Base-by-base conservation (phyloP, 2,797 vertebrate genomes). In the Crenichthys baileyi region DNA sequence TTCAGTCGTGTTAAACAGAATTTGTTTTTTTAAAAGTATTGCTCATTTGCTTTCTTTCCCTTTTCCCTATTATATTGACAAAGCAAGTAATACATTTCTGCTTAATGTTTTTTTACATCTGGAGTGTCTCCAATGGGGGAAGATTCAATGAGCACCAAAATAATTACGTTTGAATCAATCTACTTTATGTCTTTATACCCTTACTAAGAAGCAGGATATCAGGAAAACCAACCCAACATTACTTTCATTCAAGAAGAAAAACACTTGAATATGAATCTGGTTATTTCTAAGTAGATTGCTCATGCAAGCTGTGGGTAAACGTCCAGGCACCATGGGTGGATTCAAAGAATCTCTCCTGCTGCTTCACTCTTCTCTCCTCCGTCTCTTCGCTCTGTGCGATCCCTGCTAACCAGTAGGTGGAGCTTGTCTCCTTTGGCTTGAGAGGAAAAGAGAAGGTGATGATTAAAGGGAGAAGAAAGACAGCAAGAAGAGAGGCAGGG, bases 401-500 rank as follows among this genome's bases (percentile, higher is more conserved):
- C 55, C 79, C 79, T 76, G 71, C 76, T 85, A 13, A 31, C 92
- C 94, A 85, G 91, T 84, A 94, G 94, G 87, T 91, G 94, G 94
- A 79, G 91, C 90, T 85, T 92, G 79, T 80, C 87, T 94, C 89
- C 93, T 92, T 93, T 55, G 78, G 84, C 88, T 89, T 29, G 83
- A 83, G 84, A 87, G 80, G 80, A 77, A 80, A 79, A 80, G 81
- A 78, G 89, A 85, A 85, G 82, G 85, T 87, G 84, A 87, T 89
- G 91, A 90, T 92, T 90, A 90, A 93, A 90, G 88, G 77, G 73
- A 76, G 79, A 84, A 82, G 79, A 83, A 79, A 78, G 83, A 72
- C 77, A 73, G 79, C 76, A 77, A 74, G 60, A 83, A 67, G 78
- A 29, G 75, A 85, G 80, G 55, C 72, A 55, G 75, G 41, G 75